Evolutionary conservation across 2,888 invertebrate genomes (phyloP), one percentile per base, ranked within the genome.

Genomic region (Phanerotoma sp.): DNA sequence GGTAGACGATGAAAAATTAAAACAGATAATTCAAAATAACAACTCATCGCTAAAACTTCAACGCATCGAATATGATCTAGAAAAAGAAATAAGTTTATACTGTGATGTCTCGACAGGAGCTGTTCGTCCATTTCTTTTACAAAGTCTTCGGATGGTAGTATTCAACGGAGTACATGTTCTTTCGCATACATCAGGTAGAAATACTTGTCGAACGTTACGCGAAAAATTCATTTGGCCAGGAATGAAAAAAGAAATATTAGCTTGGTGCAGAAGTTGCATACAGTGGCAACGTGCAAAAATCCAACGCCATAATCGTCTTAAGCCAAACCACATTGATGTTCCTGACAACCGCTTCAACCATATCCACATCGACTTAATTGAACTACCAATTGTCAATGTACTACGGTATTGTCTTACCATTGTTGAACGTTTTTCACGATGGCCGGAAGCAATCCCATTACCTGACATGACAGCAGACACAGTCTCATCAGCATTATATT

Each of bases 271-370:
- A 25, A 46, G 59, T 4, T 75, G 73, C 54, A 15, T 64, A 3
- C 33, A 56, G 1, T 75, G 72, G 53, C 75, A 75, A 54, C 53
- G 57, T 18, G 47, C 63, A 5, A 74, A 75, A 54, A 51, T 73
- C 5, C 40, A 57, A 3, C 57, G 69, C 6, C 72, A 72, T 59
- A 65, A 62, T 20, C 35, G 33, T 16, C 4, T 33, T 13, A 5
- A 22, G 5, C 44, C 51, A 9, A 7, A 44, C 2, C 33, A 33
- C 15, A 44, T 44, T 16, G 22, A 30, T 13, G 41, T 50, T 11
- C 51, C 45, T 16, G 44, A 44, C 20, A 21, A 20, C 6, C 33
- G 51, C 10, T 51, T 44, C 16, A 21, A 33, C 21, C 45, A 56
- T 25, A 30, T 58, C 2, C 50, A 58, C 16, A 10, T 58, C 4